These are phyloP conservation scores for Sturnira hondurensis DNA, from an alignment of 2,113 vertebrate genomes.

Conservation along the genomic window DNA sequence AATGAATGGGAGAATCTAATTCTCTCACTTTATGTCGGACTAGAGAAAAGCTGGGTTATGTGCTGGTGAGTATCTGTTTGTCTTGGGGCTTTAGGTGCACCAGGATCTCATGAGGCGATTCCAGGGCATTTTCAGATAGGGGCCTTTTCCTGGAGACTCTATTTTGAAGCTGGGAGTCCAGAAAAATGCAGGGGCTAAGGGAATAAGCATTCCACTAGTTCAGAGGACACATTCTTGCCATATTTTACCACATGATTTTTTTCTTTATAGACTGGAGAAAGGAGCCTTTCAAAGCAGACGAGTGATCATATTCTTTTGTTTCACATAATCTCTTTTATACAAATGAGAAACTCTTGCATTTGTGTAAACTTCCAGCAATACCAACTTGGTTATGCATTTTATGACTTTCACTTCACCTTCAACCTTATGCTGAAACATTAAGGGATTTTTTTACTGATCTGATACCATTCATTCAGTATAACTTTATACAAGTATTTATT, in stretches of 20 bases:
- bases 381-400: not conserved
- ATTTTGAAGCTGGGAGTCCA: not conserved
- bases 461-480: not conserved
- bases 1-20: not conserved
- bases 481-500: not conserved
- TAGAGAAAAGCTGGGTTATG: constrained; percentile 27
- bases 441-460: not conserved
- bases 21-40: constrained; percentile 27
- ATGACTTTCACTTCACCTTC: not conserved
- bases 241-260: not conserved
- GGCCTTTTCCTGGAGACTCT: not conserved
- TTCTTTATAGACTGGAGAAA: constrained; percentile 40
- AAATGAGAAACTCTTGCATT: not conserved
- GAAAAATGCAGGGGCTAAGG: not conserved
- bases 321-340: not conserved
- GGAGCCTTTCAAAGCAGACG: not conserved
- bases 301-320: not conserved
- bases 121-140: not conserved
- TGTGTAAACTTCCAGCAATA: not conserved
- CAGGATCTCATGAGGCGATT: not conserved
- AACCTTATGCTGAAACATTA: not conserved
- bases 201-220: not conserved
- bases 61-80: constrained; percentile 27
- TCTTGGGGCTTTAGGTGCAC: not conserved
- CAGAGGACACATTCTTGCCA: not conserved